Evolutionary conservation across 2,113 vertebrate genomes (phyloP).

Genomic region (Archilochus colubris): DNA sequence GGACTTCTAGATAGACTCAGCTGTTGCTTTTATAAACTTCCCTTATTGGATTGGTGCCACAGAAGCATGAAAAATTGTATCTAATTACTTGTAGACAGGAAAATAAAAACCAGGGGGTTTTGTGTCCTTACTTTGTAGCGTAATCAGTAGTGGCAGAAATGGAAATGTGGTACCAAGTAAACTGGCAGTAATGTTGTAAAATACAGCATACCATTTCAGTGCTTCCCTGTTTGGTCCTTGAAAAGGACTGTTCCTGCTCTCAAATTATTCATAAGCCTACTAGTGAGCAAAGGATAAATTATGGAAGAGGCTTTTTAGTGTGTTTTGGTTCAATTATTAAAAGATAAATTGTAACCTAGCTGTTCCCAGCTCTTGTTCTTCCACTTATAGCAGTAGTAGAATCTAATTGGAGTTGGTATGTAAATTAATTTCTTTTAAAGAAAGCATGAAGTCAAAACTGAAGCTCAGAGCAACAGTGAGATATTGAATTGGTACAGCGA

Average conservation of each 20-base stretch:
- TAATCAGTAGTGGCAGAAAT: neutral
- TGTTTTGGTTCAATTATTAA: constrained; percentile 19
- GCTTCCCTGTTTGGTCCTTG: neutral
- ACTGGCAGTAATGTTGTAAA: neutral
- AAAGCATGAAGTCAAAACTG: neutral
- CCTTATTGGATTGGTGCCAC: neutral
- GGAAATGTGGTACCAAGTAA: neutral
- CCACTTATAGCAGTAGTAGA: neutral
- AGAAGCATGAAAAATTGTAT: neutral
- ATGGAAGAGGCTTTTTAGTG: constrained; percentile 26
- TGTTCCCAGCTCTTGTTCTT: neutral
- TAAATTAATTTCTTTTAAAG: neutral
- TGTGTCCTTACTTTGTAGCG: neutral
- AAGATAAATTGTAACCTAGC: neutral
- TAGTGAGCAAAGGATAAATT: constrained; percentile 40
- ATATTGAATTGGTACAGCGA: neutral
- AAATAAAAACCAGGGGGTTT: neutral
- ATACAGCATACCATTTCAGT: neutral
- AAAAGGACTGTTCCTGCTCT: constrained; percentile 12
- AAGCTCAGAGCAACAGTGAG: neutral
- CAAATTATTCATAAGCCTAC: constrained; percentile 45
- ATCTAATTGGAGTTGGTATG: neutral
- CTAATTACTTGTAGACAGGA: neutral
- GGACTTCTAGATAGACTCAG: neutral
- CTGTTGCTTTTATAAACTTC: neutral